A percentile compares a stretch with the other conserved stretches of the same genome.
phyloP scores from a whole-genome alignment of 2,113 vertebrate species.

The Rostratula benghalensis region DNA sequence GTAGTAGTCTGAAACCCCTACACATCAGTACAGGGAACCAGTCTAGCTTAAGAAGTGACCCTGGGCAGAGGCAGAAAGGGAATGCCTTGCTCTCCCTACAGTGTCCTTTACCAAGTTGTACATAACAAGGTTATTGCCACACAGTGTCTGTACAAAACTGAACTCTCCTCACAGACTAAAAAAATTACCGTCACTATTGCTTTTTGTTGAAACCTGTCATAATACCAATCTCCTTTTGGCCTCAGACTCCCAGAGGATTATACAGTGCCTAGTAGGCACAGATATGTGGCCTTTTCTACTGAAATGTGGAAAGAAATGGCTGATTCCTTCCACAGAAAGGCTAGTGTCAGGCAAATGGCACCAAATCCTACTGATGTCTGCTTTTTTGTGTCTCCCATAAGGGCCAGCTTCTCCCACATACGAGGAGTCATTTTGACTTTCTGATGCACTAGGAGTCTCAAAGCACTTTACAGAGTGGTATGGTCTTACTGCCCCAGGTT shows the following conservation, averaged over 20 bases:
- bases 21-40: background rate
- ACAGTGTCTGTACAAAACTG: background rate
- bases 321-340: background rate
- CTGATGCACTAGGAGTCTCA: background rate
- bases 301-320: background rate
- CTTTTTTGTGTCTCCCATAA: background rate
- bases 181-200: background rate
- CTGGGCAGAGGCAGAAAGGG: background rate
- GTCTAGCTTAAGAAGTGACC: background rate
- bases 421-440: background rate
- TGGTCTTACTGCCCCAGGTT: fast-evolving
- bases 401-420: background rate
- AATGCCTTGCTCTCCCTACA: background rate
- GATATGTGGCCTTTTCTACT: background rate
- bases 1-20: background rate
- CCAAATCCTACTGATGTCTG: background rate
- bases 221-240: background rate
- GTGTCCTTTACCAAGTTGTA: background rate
- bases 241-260: background rate
- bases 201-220: background rate
- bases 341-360: background rate
- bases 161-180: background rate
- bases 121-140: background rate
- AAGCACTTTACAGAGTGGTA: background rate
- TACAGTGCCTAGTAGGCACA: background rate